A percentile compares a stretch with the other conserved stretches of the same genome.
These are phyloP conservation scores for Hestina assimilis DNA, from an alignment of 1,140 invertebrate species.

Conservation along the genomic window DNA sequence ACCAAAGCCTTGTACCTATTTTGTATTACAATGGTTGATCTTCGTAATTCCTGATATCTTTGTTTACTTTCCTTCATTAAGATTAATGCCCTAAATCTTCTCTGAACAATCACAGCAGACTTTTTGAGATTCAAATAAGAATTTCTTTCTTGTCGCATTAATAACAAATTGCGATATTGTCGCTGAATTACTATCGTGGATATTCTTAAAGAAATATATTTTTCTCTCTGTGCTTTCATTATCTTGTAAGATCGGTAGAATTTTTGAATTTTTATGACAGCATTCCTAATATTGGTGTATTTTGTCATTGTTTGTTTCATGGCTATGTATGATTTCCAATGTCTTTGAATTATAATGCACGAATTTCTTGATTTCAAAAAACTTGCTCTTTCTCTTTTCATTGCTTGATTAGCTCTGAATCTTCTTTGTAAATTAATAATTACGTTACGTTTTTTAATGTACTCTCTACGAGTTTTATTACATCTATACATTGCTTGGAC, in stretches of 20 bases:
- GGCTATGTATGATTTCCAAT: slow-evolving; percentile 56
- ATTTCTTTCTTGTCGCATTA: slow-evolving; percentile 38
- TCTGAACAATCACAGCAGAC: slow-evolving; percentile 47
- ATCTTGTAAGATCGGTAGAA: slow-evolving; percentile 42
- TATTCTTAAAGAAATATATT: slow-evolving; percentile 38
- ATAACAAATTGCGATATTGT: slow-evolving; percentile 41
- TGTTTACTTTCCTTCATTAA: slow-evolving; percentile 38
- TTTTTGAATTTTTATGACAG: slow-evolving; percentile 45
- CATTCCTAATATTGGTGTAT: slow-evolving; percentile 56
- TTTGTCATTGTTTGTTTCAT: slow-evolving; percentile 53
- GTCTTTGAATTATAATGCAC: slow-evolving; percentile 67
- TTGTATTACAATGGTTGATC: slow-evolving; percentile 52
- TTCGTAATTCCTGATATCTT: slow-evolving; percentile 41
- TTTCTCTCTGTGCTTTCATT: slow-evolving; percentile 34
- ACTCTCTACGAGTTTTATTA: slow-evolving; percentile 47
- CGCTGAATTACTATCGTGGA: slow-evolving; percentile 44
- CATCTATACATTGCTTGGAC: slow-evolving; percentile 72
- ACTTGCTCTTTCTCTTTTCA: slow-evolving; percentile 49
- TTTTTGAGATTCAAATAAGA: slow-evolving; percentile 42
- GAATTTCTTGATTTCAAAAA: slow-evolving; percentile 61
- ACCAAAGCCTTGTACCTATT: slow-evolving; percentile 48
- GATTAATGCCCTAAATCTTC: slow-evolving; percentile 51
- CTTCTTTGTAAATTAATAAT: slow-evolving; percentile 65
- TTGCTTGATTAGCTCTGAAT: slow-evolving; percentile 61
- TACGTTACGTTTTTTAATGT: slow-evolving; percentile 39